A percentile compares a stretch with the other conserved stretches of the same genome.
Conservation (phyloP, 2,113 vertebrate species). For the Pedetes capensis region DNA sequence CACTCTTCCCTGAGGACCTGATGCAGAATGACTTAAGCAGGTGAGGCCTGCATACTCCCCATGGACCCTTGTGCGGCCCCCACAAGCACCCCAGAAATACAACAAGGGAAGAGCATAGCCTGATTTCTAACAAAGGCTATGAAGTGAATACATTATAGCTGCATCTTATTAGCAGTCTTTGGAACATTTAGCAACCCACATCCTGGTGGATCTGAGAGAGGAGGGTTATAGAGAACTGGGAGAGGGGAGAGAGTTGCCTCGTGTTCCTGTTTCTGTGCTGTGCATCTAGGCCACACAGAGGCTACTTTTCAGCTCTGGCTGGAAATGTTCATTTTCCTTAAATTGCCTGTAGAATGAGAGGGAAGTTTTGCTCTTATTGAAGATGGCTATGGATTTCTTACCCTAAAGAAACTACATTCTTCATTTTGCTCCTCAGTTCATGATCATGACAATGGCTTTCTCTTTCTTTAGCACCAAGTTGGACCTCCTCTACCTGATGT, state of each 20-base stretch:
- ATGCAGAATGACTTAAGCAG: background rate
- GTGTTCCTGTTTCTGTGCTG: background rate
- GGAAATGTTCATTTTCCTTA: background rate
- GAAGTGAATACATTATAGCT: slow-evolving; percentile 69
- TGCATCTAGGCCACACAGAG: slow-evolving; percentile 45
- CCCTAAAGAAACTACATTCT: background rate
- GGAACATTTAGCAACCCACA: slow-evolving; percentile 65
- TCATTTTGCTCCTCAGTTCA: background rate
- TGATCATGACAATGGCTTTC: background rate
- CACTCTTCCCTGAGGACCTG: background rate
- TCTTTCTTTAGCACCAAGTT: background rate
- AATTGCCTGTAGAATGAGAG: background rate
- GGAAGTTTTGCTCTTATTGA: background rate
- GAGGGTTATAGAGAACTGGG: slow-evolving; percentile 36
- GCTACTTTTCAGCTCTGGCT: background rate
- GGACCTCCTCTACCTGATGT: background rate
- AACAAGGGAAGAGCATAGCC: background rate
- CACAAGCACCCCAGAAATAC: background rate
- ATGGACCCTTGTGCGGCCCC: background rate
- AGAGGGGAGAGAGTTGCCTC: slow-evolving; percentile 29
- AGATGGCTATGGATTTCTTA: background rate
- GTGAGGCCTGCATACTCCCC: background rate
- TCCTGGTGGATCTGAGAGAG: slow-evolving; percentile 37
- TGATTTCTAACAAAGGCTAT: background rate
- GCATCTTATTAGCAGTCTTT: slow-evolving; percentile 71